Base-by-base conservation (phyloP, 2,113 vertebrate genomes). In the Rhabdornis inornatus region DNA sequence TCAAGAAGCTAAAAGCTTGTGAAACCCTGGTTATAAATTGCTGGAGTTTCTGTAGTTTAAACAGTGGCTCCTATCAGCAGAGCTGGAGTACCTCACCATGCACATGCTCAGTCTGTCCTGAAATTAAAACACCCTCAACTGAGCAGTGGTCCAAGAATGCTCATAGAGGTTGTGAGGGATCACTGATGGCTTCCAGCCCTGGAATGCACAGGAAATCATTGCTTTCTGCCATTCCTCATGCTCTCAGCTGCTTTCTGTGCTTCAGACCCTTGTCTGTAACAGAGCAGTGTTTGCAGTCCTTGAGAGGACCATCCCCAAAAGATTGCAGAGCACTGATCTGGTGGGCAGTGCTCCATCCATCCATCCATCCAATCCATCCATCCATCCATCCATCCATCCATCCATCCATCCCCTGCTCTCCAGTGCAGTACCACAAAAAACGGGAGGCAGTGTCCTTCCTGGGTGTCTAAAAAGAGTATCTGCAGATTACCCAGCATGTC, bases 401-500 rank as follows among this genome's bases (percentile, higher is more conserved):
- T 44, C 42, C 42, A 44, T 44, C 42, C 50, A 52, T 52, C 60
- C 84, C 31, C 13, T 68, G 11, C 52, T 70, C 68, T 53, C 39
- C 68, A 27, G 68, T 2, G 47, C 37, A 88, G 37, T 5, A 49
- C 76, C 22, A 87, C 23, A 7, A 47, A 74, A 80, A 77, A 93
- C n/a, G 14, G 28, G 65, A 94, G 80, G 49, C 64, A 52, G 7
- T 70, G 65, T 76, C 79, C 76, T 75, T 60, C 72, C 72, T 55
- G 81, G 47, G 47, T 71, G 69, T 40, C 72, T 75, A 71, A 90
- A 84, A 88, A 72, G 74, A 86, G 56, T 0, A 7, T n/a, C 79
- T 74, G 84, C 81, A 83, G 81, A 89, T 77, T 52, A 80, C 39
- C 77, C 83, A 90, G 92, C 83, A 45, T 21, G 12, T 94, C 94